A percentile compares a stretch with the other conserved stretches of the same genome.
These are phyloP conservation scores for Oreortyx pictus DNA, from an alignment of 2,797 vertebrate species.

Conservation along the genomic window DNA sequence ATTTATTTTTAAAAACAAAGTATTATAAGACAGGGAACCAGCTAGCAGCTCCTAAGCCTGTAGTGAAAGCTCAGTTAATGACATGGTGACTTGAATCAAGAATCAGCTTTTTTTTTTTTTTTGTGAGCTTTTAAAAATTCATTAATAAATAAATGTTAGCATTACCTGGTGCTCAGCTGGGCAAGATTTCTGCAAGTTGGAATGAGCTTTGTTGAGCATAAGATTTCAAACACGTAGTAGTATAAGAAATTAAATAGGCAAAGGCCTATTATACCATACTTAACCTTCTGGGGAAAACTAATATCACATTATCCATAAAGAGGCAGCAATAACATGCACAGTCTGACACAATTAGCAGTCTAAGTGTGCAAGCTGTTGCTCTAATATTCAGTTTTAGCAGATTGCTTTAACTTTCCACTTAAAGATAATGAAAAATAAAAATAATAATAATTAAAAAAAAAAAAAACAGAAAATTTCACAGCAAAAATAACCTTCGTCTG, in stretches of 20 bases:
- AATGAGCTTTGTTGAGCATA: background rate
- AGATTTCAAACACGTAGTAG: background rate
- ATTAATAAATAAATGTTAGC: background rate
- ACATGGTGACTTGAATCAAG: background rate
- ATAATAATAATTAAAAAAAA: no score
- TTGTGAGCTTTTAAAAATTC: background rate
- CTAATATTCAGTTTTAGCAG: background rate
- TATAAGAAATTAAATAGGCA: background rate
- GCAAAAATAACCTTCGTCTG: background rate
- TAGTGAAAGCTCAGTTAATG: background rate
- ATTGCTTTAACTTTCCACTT: background rate
- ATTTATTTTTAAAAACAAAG: conserved; percentile 4
- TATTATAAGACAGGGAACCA: background rate
- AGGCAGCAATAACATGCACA: background rate
- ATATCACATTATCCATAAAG: background rate
- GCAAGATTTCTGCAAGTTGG: background rate
- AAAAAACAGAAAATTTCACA: no score
- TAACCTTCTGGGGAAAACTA: background rate
- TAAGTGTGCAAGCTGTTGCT: background rate
- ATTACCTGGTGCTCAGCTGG: background rate
- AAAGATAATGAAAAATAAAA: background rate
- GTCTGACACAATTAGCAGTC: background rate
- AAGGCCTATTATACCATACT: background rate
- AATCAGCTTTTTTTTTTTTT: background rate
- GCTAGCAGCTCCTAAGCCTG: background rate